Evolutionary conservation across 2,888 invertebrate species (phyloP).

Genomic region (Dromius quadrimaculatus): DNA sequence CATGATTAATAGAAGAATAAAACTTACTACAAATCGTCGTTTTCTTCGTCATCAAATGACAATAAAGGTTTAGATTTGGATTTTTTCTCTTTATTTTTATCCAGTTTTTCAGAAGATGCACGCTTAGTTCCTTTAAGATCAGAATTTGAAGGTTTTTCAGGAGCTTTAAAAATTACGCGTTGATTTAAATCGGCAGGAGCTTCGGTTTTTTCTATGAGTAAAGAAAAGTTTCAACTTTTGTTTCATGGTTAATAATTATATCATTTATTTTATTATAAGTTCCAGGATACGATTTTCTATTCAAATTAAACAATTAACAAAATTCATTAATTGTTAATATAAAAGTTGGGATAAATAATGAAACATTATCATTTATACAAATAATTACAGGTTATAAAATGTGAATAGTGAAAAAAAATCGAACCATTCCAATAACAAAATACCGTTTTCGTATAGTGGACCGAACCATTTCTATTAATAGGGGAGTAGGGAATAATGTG

Average conservation of each 20-base stretch:
- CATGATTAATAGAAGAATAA: background rate
- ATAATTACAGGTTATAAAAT: conserved; percentile 31
- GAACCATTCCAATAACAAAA: conserved; percentile 58
- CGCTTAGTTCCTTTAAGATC: conserved; percentile 55
- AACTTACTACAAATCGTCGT: conserved; percentile 58
- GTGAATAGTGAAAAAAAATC: conserved; percentile 42
- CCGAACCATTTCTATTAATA: conserved; percentile 65
- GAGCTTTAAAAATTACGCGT: conserved; percentile 71
- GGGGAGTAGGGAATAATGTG: conserved; percentile 61
- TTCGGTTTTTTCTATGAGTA: conserved; percentile 70
- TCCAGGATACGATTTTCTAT: background rate
- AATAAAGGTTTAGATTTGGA: conserved; percentile 63
- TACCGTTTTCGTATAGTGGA: conserved; percentile 64
- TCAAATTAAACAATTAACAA: conserved; percentile 12
- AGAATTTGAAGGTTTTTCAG: conserved; percentile 58
- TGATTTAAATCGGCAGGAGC: conserved; percentile 73
- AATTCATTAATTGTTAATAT: background rate
- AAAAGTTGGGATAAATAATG: conserved; percentile 1
- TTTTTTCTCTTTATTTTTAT: conserved; percentile 61
- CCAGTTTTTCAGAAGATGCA: conserved; percentile 51
- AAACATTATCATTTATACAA: conserved; percentile 1
- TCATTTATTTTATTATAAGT: conserved; percentile 13
- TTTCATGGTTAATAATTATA: background rate
- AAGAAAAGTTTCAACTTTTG: conserved; percentile 19
- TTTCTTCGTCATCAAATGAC: conserved; percentile 67